These are phyloP conservation scores for Megamerina dolium DNA, from an alignment of 2,888 invertebrate genomes.

Conservation along the genomic window DNA sequence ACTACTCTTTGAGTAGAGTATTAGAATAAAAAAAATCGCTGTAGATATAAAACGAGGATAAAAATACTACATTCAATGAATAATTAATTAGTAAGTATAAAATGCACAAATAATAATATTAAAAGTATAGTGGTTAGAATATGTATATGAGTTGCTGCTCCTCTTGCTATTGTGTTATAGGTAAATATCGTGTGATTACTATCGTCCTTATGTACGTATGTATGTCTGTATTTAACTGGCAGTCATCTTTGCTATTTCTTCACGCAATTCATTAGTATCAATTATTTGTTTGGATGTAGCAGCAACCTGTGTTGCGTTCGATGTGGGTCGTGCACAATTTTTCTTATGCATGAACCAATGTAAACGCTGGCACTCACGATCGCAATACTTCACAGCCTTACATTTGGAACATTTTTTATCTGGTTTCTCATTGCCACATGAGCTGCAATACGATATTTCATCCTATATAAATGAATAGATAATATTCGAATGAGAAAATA, in stretches of 20 bases:
- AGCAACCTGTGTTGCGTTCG: conserved; percentile 40
- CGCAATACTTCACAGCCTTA: conserved; percentile 89
- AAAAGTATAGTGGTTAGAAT: too few relatives aligned
- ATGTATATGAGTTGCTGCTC: too few relatives aligned
- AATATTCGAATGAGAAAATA: too few relatives aligned
- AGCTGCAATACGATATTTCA: conserved; percentile 65
- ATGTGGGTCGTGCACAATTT: conserved; percentile 64
- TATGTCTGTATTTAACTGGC: conserved; percentile 18
- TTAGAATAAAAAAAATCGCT: too few relatives aligned
- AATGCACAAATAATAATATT: too few relatives aligned
- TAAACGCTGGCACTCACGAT: conserved; percentile 86
- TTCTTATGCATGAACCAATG: conserved; percentile 92
- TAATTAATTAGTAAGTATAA: too few relatives aligned
- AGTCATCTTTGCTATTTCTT: conserved; percentile 33
- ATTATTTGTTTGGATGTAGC: conserved; percentile 30
- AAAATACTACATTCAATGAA: too few relatives aligned
- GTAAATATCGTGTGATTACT: too few relatives aligned
- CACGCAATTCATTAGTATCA: conserved; percentile 33
- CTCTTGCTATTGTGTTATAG: too few relatives aligned
- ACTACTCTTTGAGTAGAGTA: too few relatives aligned
- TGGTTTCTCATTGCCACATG: conserved; percentile 84
- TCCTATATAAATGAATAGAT: conserved; percentile 39
- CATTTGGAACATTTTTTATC: conserved; percentile 93
- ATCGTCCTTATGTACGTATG: too few relatives aligned
- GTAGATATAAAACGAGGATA: too few relatives aligned